Conservation (phyloP, 2,888 invertebrate genomes). For the Listrodromus nycthemerus region DNA sequence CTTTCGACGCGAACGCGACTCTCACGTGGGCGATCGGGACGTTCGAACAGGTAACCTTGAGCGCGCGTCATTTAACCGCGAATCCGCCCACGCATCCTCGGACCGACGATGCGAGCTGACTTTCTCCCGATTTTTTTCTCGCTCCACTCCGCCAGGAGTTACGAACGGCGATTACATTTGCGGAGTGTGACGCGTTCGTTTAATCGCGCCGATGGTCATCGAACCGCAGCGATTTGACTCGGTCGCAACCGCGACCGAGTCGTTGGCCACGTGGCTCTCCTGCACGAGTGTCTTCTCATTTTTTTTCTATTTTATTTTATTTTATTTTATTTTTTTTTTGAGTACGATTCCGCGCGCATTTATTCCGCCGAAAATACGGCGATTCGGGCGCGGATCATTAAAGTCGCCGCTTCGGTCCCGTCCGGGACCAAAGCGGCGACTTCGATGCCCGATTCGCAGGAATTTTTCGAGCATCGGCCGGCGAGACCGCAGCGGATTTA, state of each 20-base stretch:
- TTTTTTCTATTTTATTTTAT: too few relatives aligned
- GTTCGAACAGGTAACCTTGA: conserved; percentile 59
- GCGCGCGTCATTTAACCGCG: conserved; percentile 33
- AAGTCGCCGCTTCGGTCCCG: conserved; percentile 51
- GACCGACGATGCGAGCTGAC: background rate
- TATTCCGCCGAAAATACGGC: too few relatives aligned
- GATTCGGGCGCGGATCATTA: conserved; percentile 43
- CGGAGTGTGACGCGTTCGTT: conserved; percentile 22
- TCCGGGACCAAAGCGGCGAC: conserved; percentile 71
- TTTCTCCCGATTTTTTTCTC: conserved; percentile 17
- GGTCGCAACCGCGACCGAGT: background rate
- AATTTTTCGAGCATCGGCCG: conserved; percentile 28
- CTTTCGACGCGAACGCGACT: conserved; percentile 1
- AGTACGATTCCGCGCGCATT: too few relatives aligned
- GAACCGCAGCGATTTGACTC: background rate
- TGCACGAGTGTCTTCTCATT: too few relatives aligned
- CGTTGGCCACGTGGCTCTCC: background rate
- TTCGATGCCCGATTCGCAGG: conserved; percentile 79
- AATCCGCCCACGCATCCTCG: conserved; percentile 10
- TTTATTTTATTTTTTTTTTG: too few relatives aligned
- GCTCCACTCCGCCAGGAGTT: background rate
- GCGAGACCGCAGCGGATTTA: background rate
- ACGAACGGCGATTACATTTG: background rate
- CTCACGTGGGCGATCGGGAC: conserved; percentile 26
- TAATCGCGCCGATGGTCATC: conserved; percentile 38